Conservation (phyloP, 2,888 invertebrate genomes). For the Holacanthella duospinosa region DNA sequence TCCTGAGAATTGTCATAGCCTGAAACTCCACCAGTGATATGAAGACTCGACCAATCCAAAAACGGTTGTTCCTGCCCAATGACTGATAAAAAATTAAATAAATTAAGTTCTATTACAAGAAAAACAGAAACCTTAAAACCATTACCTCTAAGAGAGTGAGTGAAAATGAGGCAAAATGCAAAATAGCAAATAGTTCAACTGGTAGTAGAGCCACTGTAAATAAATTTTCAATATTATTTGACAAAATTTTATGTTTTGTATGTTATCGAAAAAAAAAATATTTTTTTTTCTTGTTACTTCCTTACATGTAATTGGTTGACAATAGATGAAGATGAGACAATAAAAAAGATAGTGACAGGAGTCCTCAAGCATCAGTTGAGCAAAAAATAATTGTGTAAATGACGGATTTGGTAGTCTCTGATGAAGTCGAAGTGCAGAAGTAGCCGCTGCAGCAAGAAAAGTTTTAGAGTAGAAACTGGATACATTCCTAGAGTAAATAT, state of each 20-base stretch:
- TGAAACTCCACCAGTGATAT: conserved; percentile 84
- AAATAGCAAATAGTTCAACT: conserved; percentile 76
- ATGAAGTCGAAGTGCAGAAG: conserved; percentile 86
- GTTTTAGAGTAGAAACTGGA: conserved; percentile 82
- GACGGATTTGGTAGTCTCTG: conserved; percentile 80
- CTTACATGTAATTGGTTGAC: conserved; percentile 73
- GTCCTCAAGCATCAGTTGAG: conserved; percentile 70
- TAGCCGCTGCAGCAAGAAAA: conserved; percentile 83
- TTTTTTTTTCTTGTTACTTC: neutral
- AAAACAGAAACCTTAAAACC: neutral
- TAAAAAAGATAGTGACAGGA: conserved; percentile 95
- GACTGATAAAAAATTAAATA: conserved; percentile 50
- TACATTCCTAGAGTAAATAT: conserved; percentile 53
- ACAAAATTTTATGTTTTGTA: neutral
- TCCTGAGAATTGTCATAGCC: conserved; percentile 75
- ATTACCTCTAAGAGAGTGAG: conserved; percentile 77
- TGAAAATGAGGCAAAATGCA: conserved; percentile 88
- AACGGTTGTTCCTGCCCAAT: conserved; percentile 81
- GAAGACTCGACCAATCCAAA: conserved; percentile 74
- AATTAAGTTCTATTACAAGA: neutral
- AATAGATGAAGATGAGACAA: conserved; percentile 86
- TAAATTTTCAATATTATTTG: conserved; percentile 8
- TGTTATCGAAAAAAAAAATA: neutral
- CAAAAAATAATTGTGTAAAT: conserved; percentile 71
- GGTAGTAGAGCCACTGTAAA: conserved; percentile 76